Percentiles rank a stretch among this genome's conserved stretches.
These are phyloP conservation scores for Disparrhopalites patrizii DNA, from an alignment of 2,888 invertebrate genomes.

Conservation along the genomic window DNA sequence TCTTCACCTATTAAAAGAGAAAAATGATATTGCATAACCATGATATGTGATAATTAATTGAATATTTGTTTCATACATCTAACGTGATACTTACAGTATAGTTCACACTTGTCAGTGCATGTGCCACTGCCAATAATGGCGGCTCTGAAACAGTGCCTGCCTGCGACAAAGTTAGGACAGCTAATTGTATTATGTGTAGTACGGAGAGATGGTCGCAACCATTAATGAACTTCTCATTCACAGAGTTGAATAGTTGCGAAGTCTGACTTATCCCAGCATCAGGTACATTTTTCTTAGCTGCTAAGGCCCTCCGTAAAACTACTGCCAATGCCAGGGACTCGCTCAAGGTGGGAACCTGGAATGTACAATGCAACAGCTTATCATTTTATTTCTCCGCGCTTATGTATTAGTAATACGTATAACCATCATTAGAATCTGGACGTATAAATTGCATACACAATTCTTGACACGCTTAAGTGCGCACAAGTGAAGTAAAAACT, in stretches of 20 bases:
- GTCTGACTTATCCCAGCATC: conserved; percentile 5
- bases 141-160: background rate
- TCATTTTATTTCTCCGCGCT: background rate
- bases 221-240: conserved; percentile 38
- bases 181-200: conserved; percentile 26
- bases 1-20: conserved; percentile 10
- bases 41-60: background rate
- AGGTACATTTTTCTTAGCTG: conserved; percentile 11
- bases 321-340: conserved; percentile 29
- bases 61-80: background rate
- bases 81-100: conserved; percentile 24
- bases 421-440: background rate
- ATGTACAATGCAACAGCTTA: no score
- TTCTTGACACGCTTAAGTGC: no score
- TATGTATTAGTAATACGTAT: no score
- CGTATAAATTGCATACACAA: background rate
- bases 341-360: conserved; percentile 27
- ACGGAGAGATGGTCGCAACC: conserved; percentile 20
- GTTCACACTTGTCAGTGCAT: conserved; percentile 24
- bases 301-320: conserved; percentile 8
- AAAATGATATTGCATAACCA: background rate
- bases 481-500: no score
- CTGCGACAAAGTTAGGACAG: conserved; percentile 2
- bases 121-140: conserved; percentile 12
- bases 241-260: conserved; percentile 15